These are phyloP conservation scores for Drosophila subquinaria DNA, from an alignment of 2,888 invertebrate genomes.

Conservation along the genomic window DNA sequence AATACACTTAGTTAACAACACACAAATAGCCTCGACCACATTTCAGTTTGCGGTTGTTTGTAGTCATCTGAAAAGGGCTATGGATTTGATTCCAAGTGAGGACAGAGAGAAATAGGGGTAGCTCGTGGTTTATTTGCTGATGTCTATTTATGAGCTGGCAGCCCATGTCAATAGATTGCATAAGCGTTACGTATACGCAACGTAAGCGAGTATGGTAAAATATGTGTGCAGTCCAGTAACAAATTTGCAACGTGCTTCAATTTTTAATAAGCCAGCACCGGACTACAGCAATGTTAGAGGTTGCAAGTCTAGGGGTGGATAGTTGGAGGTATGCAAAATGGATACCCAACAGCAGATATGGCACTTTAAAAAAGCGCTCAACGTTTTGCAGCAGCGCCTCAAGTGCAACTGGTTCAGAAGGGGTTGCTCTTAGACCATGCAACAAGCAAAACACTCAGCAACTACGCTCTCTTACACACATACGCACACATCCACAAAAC, in stretches of 20 bases:
- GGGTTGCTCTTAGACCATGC: constrained; percentile 50
- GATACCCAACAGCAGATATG: constrained; percentile 25
- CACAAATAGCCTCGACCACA: constrained; percentile 43
- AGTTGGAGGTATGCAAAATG: constrained; percentile 1
- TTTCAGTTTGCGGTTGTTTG: constrained; percentile 35
- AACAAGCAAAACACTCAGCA: constrained; percentile 38
- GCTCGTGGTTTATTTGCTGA: constrained; percentile 6
- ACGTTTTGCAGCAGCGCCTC: constrained; percentile 62
- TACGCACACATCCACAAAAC: constrained; percentile 25
- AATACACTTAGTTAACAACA: constrained; percentile 25
- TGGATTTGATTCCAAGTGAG: neutral
- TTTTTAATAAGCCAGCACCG: constrained; percentile 53
- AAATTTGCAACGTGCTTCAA: constrained; percentile 60
- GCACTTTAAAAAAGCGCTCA: constrained; percentile 60
- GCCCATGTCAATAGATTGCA: constrained; percentile 54
- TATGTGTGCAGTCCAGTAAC: constrained; percentile 27
- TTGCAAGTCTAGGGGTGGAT: neutral
- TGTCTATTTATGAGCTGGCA: constrained; percentile 54
- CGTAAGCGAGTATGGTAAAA: constrained; percentile 21
- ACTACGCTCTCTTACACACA: constrained; percentile 16
- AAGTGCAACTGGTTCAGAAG: constrained; percentile 77
- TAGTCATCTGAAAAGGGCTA: constrained; percentile 14
- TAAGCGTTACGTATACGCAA: constrained; percentile 56
- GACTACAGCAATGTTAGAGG: constrained; percentile 3
- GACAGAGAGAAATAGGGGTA: neutral